Evolutionary conservation across 2,797 vertebrate genomes (phyloP).

Genomic region (Alfaro cultratus): DNA sequence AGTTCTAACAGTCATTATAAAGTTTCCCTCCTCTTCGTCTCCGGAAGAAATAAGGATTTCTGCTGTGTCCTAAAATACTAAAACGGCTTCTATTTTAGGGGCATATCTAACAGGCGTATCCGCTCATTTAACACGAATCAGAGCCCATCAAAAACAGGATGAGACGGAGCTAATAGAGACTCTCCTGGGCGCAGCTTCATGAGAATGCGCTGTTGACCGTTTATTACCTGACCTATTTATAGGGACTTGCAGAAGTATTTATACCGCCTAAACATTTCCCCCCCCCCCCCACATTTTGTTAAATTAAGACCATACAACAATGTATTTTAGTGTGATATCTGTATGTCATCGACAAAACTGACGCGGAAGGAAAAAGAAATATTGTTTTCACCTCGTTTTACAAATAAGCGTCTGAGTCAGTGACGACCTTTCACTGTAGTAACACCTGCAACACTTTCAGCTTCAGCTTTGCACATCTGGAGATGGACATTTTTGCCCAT

Average conservation of each 20-base stretch:
- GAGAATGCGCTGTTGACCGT: conserved; percentile 12
- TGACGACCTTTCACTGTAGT: no score
- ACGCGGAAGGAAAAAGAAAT: not conserved
- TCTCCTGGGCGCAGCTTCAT: conserved; percentile 16
- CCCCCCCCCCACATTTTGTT: not conserved
- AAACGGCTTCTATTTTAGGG: conserved; percentile 92
- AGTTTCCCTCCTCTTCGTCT: conserved; percentile 82
- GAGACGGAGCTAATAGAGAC: conserved; percentile 83
- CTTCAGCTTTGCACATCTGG: no score
- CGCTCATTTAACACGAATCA: conserved; percentile 94
- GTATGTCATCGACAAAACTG: not conserved
- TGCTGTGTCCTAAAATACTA: conserved; percentile 98
- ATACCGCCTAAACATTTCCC: not conserved
- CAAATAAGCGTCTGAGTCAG: not conserved
- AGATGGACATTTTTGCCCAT: not conserved
- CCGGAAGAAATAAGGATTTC: conserved; percentile 99
- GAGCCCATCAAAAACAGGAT: conserved; percentile 95
- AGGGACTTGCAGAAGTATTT: not conserved
- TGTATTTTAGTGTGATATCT: not conserved
- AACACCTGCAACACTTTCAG: no score
- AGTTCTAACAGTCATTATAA: conserved; percentile 96
- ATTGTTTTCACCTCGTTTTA: not conserved
- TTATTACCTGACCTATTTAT: not conserved
- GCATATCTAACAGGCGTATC: conserved; percentile 93
- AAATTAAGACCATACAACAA: not conserved